Evolutionary conservation across 2,113 vertebrate genomes (phyloP).

Genomic region (Phaetusa simplex): DNA sequence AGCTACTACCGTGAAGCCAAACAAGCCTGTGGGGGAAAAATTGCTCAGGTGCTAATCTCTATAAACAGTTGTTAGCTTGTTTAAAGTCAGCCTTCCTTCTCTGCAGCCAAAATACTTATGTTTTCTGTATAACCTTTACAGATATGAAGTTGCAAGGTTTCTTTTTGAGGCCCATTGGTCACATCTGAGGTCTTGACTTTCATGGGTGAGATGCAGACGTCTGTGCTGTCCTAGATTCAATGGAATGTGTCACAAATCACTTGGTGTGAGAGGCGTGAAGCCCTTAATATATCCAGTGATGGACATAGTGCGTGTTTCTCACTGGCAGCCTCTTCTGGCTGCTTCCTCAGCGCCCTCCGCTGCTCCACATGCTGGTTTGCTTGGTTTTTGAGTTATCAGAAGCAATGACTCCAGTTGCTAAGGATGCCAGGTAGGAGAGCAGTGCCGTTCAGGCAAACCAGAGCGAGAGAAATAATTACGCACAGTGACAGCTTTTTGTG

Average conservation of each 20-base stretch:
- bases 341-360: background rate
- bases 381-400: background rate
- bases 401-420: accelerated
- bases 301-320: background rate
- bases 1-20: background rate
- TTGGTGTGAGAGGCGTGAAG: background rate
- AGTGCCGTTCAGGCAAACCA: background rate
- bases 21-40: background rate
- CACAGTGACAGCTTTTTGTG: background rate
- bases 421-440: background rate
- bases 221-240: background rate
- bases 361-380: background rate
- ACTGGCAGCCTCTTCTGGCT: background rate
- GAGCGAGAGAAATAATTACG: background rate
- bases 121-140: background rate
- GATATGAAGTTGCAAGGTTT: background rate
- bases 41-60: background rate
- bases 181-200: background rate
- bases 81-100: background rate
- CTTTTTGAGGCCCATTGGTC: background rate
- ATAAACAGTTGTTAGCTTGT: background rate
- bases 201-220: background rate
- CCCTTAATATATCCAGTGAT: background rate
- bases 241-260: background rate
- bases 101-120: background rate